These are phyloP conservation scores for Dermochelys coriacea DNA, from an alignment of 2,797 vertebrate species.

Conservation along the genomic window DNA sequence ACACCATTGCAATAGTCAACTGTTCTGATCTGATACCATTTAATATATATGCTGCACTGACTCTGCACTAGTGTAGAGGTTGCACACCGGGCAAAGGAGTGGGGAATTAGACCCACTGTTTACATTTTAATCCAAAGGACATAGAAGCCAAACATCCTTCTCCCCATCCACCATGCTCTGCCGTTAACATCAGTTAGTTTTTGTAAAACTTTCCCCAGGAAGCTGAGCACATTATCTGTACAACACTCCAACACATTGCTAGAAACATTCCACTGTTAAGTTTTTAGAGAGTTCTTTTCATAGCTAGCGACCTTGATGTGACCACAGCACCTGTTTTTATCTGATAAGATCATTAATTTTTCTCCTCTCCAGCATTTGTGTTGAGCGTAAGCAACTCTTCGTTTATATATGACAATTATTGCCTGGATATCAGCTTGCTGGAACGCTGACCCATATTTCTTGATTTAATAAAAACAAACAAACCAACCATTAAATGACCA, in stretches of 20 bases:
- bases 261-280: conserved; percentile 28
- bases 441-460: conserved; percentile 63
- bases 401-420: conserved; percentile 53
- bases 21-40: not conserved
- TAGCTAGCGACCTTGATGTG: conserved; percentile 67
- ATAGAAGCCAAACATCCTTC: conserved; percentile 56
- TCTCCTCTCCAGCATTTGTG: conserved; percentile 51
- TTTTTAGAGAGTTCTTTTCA: conserved; percentile 50
- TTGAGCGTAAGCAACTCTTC: conserved; percentile 73
- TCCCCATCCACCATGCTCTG: conserved; percentile 18
- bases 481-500: conserved; percentile 29
- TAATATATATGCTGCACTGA: conserved; percentile 8
- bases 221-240: conserved; percentile 51
- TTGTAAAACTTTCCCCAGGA: conserved; percentile 42
- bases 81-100: not conserved
- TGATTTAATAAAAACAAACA: conserved; percentile 19
- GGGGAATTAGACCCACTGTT: conserved; percentile 59
- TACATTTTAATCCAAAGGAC: conserved; percentile 39
- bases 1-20: not conserved
- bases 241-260: conserved; percentile 56
- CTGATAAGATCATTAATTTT: conserved; percentile 74
- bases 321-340: conserved; percentile 75
- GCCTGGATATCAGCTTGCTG: not conserved
- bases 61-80: conserved; percentile 6
- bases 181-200: conserved; percentile 54